Conservation (phyloP, 1,140 invertebrate species). For the Conus betulinus region DNA sequence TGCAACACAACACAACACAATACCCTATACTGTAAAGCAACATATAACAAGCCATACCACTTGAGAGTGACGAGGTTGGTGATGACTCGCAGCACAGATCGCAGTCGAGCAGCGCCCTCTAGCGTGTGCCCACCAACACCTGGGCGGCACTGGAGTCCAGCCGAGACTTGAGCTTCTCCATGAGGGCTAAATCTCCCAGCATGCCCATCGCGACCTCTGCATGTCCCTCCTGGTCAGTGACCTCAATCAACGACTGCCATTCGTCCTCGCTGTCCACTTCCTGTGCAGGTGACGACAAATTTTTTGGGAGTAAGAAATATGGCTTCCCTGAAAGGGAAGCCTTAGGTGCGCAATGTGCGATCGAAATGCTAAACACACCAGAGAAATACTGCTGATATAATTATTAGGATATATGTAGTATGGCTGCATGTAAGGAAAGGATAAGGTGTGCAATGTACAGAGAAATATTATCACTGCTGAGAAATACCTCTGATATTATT, state of each 20-base stretch:
- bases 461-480: no score
- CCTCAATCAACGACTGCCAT: constrained; percentile 72
- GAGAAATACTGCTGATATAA: no score
- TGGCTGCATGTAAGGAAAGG: no score
- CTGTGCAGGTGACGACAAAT: constrained; percentile 43
- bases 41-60: constrained; percentile 60
- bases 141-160: constrained; percentile 64
- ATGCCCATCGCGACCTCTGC: constrained; percentile 64
- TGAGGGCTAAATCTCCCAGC: constrained; percentile 65
- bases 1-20: no score
- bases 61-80: constrained; percentile 72
- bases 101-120: constrained; percentile 71
- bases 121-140: constrained; percentile 70
- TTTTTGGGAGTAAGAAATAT: no score
- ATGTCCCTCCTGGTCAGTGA: constrained; percentile 70
- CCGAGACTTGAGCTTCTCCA: constrained; percentile 60
- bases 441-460: no score
- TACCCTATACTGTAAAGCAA: background rate
- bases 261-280: constrained; percentile 75
- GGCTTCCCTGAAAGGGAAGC: no score
- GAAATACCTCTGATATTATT: no score
- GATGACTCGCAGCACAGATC: constrained; percentile 68
- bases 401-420: no score
- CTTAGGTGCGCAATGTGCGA: no score
- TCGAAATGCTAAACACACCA: no score